A percentile compares a stretch with the other conserved stretches of the same genome.
phyloP scores from a whole-genome alignment of 2,888 invertebrate genomes.

The Epiblema foenella region DNA sequence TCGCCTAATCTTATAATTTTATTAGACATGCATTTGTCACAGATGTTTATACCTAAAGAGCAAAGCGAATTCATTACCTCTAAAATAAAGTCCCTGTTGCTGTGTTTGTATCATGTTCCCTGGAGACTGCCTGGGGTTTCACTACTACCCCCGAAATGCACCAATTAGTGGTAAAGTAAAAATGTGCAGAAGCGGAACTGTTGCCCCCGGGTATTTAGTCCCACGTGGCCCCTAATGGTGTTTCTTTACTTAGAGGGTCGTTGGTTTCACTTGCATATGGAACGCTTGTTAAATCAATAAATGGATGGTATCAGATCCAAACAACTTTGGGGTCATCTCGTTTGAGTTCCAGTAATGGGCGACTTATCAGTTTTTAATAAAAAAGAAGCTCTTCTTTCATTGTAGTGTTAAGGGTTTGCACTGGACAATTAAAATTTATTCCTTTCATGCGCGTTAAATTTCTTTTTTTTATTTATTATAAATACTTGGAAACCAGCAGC shows the following conservation, averaged over 20 bases:
- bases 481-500: no score
- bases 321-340: slow-evolving; percentile 23
- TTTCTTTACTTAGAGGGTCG: slow-evolving; percentile 80
- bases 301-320: slow-evolving; percentile 49
- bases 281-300: slow-evolving; percentile 75
- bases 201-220: slow-evolving; percentile 66
- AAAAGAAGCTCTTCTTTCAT: neutral
- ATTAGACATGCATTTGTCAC: slow-evolving; percentile 48
- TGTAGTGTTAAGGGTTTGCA: neutral
- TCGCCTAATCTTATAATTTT: neutral
- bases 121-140: slow-evolving; percentile 68
- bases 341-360: slow-evolving; percentile 1
- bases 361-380: neutral
- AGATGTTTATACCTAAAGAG: slow-evolving; percentile 39
- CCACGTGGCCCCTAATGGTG: slow-evolving; percentile 79
- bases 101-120: slow-evolving; percentile 66
- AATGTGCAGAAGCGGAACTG: slow-evolving; percentile 79
- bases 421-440: neutral
- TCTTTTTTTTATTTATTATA: no score
- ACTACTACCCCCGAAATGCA: slow-evolving; percentile 72
- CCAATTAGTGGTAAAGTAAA: slow-evolving; percentile 84
- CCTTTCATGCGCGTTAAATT: neutral
- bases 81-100: slow-evolving; percentile 78
- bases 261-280: slow-evolving; percentile 76
- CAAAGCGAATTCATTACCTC: slow-evolving; percentile 59